Conservation (phyloP, 2,888 invertebrate genomes). For the Caenorhabditis zanzibari region DNA sequence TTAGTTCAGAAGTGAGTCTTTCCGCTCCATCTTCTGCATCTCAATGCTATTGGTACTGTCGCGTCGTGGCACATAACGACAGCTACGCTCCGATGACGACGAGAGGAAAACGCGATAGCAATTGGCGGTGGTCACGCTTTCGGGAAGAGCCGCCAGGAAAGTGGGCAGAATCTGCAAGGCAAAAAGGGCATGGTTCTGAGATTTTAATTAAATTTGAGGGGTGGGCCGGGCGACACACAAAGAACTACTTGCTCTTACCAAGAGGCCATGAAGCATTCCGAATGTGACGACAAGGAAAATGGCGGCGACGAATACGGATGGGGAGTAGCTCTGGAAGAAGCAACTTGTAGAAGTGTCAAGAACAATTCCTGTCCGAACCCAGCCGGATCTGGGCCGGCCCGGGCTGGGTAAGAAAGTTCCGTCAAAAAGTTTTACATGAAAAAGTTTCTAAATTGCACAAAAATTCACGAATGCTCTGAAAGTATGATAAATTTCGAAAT, state of each 20-base stretch:
- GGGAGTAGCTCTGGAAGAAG: constrained; percentile 77
- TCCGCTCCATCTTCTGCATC: constrained; percentile 56
- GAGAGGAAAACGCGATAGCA: constrained; percentile 79
- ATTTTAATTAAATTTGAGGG: constrained; percentile 60
- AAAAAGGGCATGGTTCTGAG: constrained; percentile 39
- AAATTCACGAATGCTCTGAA: too few species aligned
- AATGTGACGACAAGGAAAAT: constrained; percentile 81
- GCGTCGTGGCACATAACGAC: constrained; percentile 72
- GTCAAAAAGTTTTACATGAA: too few species aligned
- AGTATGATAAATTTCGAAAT: too few species aligned
- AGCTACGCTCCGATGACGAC: constrained; percentile 77
- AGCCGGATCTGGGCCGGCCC: too few species aligned
- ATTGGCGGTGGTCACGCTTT: constrained; percentile 77
- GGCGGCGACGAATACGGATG: constrained; percentile 81
- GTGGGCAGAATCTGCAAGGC: constrained; percentile 77
- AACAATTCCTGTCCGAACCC: too few species aligned
- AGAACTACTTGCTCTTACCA: constrained; percentile 66
- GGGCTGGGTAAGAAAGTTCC: too few species aligned
- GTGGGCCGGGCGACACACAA: constrained; percentile 4
- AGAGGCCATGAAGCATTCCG: constrained; percentile 80
- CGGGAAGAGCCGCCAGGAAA: constrained; percentile 78
- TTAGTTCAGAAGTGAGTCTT: constrained; percentile 41
- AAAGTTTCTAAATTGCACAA: too few species aligned
- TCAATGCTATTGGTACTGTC: constrained; percentile 64
- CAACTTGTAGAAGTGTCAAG: neutral